Conservation (phyloP, 2,888 invertebrate genomes). For the Lithodes maja region DNA sequence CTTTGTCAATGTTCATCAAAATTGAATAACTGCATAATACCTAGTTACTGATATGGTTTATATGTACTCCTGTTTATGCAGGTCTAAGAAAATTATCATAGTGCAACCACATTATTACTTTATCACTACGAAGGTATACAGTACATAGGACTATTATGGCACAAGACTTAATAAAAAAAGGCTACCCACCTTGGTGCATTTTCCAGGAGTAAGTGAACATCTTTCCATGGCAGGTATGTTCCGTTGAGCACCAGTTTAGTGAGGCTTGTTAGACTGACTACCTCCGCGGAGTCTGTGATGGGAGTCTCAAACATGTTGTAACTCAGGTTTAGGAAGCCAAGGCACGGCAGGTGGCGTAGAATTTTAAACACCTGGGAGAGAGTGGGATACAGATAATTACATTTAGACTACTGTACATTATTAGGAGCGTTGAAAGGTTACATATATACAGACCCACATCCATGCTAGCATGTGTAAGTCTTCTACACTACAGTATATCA, state of each 20-base stretch:
- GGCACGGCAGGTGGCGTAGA: slow-evolving; percentile 88
- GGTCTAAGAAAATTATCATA: too few species aligned
- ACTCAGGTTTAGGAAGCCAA: slow-evolving; percentile 93
- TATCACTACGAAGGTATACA: too few species aligned
- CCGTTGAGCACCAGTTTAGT: slow-evolving; percentile 90
- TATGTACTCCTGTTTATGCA: too few species aligned
- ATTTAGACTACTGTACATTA: background rate
- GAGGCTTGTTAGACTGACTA: slow-evolving; percentile 76
- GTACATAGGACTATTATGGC: too few species aligned
- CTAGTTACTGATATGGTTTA: too few species aligned
- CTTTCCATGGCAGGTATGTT: slow-evolving; percentile 89
- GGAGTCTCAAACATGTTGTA: slow-evolving; percentile 83
- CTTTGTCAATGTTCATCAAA: too few species aligned
- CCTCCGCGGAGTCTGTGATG: slow-evolving; percentile 36
- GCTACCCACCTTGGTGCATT: slow-evolving; percentile 74
- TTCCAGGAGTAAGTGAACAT: slow-evolving; percentile 83
- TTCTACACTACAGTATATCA: too few species aligned
- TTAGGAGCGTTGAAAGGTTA: background rate
- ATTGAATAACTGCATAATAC: too few species aligned
- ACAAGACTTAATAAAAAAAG: too few species aligned
- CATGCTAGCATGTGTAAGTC: too few species aligned
- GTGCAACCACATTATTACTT: too few species aligned
- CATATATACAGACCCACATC: background rate
- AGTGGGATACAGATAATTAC: background rate
- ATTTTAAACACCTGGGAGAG: slow-evolving; percentile 86